These are phyloP conservation scores for Eptesicus fuscus DNA, from an alignment of 2,113 vertebrate species.

Conservation along the genomic window DNA sequence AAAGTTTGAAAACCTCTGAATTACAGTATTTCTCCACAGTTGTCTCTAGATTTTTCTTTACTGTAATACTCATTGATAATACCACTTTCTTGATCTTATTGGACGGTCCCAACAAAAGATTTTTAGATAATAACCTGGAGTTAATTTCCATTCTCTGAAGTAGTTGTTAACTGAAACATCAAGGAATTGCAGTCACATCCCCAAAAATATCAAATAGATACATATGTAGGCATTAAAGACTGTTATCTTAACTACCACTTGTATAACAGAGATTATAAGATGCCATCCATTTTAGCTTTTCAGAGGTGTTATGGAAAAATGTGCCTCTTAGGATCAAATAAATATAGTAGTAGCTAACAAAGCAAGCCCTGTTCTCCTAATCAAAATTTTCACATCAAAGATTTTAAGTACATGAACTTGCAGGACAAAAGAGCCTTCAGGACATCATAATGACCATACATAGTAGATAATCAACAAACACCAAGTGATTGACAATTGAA, in stretches of 20 bases:
- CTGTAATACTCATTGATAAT: background rate
- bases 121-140: background rate
- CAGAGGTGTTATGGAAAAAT: background rate
- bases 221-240: background rate
- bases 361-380: background rate
- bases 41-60: slow-evolving; percentile 26
- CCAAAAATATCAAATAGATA: background rate
- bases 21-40: background rate
- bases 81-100: background rate
- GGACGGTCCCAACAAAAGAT: background rate
- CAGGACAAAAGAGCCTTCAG: background rate
- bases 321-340: background rate
- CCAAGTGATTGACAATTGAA: background rate
- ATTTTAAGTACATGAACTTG: background rate
- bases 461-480: background rate
- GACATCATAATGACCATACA: background rate
- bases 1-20: background rate
- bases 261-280: background rate
- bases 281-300: slow-evolving; percentile 13
- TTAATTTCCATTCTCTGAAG: background rate
- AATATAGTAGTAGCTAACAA: background rate
- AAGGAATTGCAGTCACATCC: background rate
- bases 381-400: slow-evolving; percentile 13
- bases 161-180: background rate
- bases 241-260: background rate